Evolutionary conservation across 2,797 vertebrate species (phyloP).

Genomic region (Hephaestus fuliginosus): DNA sequence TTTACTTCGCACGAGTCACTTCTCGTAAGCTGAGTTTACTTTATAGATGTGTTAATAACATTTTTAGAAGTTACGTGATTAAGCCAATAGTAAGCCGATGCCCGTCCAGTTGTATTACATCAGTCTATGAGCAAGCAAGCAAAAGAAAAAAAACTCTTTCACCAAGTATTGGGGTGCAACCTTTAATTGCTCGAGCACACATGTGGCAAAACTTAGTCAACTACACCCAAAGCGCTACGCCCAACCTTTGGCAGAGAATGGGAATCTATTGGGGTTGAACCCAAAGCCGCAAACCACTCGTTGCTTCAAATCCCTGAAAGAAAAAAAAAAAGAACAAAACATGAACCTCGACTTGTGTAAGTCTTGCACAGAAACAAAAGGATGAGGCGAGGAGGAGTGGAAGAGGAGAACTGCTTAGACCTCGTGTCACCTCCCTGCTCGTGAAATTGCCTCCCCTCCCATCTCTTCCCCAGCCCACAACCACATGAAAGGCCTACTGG

Average conservation of each 20-base stretch:
- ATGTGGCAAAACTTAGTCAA: conserved; percentile 74
- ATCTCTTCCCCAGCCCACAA: conserved; percentile 49
- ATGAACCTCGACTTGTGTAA: conserved; percentile 46
- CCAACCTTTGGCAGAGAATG: conserved; percentile 55
- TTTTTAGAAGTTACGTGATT: not conserved
- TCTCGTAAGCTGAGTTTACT: not conserved
- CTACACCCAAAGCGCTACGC: conserved; percentile 69
- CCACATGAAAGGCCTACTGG: conserved; percentile 80
- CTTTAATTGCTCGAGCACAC: conserved; percentile 67
- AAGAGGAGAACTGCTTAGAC: conserved; percentile 32
- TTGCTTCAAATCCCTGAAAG: conserved; percentile 46
- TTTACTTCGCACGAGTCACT: not conserved
- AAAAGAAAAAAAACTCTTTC: conserved; percentile 26
- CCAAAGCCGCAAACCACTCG: conserved; percentile 65
- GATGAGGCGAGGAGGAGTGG: conserved; percentile 55
- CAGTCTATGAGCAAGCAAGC: conserved; percentile 15
- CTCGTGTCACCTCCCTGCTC: conserved; percentile 64
- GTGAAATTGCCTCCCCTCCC: conserved; percentile 63
- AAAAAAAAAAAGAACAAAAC: conserved; percentile 12
- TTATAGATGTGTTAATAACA: not conserved
- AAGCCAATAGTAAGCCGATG: conserved; percentile 12
- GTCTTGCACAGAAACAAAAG: conserved; percentile 57
- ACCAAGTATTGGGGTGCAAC: conserved; percentile 54
- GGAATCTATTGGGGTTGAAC: conserved; percentile 58
- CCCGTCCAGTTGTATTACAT: conserved; percentile 22